Evolutionary conservation across 2,797 vertebrate species (phyloP).

Genomic region (Tokudaia muenninki): DNA sequence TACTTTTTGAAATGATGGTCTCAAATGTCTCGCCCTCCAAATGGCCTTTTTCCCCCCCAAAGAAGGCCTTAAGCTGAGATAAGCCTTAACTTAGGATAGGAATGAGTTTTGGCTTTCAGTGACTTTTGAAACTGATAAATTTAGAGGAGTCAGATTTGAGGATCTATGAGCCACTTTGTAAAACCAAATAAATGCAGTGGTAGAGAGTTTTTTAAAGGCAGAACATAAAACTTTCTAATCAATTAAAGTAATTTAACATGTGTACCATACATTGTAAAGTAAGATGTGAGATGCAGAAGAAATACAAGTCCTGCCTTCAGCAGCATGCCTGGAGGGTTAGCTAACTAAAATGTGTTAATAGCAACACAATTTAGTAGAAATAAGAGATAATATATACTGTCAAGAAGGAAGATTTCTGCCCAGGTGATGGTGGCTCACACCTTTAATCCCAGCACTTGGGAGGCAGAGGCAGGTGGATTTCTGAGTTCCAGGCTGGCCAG

Average conservation of each 20-base stretch:
- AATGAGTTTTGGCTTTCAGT: slow-evolving; percentile 30
- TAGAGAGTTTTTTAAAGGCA: not conserved
- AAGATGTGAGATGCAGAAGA: not conserved
- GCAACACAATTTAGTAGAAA: slow-evolving; percentile 1
- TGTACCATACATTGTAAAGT: not conserved
- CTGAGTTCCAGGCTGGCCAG: too few species aligned
- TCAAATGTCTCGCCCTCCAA: slow-evolving; percentile 18
- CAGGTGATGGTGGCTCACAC: too few species aligned
- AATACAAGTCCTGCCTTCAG: not conserved
- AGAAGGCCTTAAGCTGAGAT: not conserved
- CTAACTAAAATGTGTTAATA: slow-evolving; percentile 16
- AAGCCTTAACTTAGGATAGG: not conserved
- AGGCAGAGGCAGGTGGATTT: too few species aligned
- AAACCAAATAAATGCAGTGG: not conserved
- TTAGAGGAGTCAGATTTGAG: not conserved
- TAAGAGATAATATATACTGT: not conserved
- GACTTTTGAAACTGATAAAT: slow-evolving; percentile 32
- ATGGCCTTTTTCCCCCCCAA: not conserved
- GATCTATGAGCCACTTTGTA: not conserved
- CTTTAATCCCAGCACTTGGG: too few species aligned
- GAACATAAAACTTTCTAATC: slow-evolving; percentile 4
- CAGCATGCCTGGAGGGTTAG: not conserved
- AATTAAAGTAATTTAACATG: not conserved
- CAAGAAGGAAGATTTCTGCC: too few species aligned
- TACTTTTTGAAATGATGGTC: slow-evolving; percentile 63